Conservation (phyloP, 2,888 invertebrate species). For the Hydraecia micacea region DNA sequence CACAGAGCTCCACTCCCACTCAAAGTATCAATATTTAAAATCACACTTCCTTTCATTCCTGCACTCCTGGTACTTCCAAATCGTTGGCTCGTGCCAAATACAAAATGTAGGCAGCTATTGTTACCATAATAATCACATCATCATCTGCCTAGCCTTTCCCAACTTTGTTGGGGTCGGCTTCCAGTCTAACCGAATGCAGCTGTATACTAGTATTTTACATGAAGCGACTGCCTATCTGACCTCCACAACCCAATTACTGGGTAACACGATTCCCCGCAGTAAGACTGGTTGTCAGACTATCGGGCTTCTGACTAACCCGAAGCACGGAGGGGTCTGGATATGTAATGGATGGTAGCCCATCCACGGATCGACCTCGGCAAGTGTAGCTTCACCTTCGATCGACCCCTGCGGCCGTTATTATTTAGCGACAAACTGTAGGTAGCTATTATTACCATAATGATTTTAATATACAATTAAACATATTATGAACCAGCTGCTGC, state of each 20-base stretch:
- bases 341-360: background rate
- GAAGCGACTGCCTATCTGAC: background rate
- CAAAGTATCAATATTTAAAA: conserved; percentile 19
- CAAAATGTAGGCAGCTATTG: background rate
- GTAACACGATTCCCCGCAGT: background rate
- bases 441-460: background rate
- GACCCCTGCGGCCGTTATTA: background rate
- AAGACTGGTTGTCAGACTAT: background rate
- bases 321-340: background rate
- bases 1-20: background rate
- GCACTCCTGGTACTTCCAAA: conserved; percentile 1
- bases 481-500: conserved; percentile 16
- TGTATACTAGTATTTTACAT: too few relatives aligned
- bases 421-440: background rate
- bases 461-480: conserved; percentile 26
- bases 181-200: too few relatives aligned
- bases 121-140: background rate
- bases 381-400: background rate
- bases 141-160: too few relatives aligned
- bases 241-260: background rate
- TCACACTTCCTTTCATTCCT: conserved; percentile 7
- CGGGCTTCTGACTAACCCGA: background rate
- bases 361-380: background rate
- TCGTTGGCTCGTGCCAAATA: background rate
- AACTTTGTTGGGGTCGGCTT: too few relatives aligned